These are phyloP conservation scores for Thelaira solivaga DNA, from an alignment of 2,888 invertebrate species.

Conservation along the genomic window DNA sequence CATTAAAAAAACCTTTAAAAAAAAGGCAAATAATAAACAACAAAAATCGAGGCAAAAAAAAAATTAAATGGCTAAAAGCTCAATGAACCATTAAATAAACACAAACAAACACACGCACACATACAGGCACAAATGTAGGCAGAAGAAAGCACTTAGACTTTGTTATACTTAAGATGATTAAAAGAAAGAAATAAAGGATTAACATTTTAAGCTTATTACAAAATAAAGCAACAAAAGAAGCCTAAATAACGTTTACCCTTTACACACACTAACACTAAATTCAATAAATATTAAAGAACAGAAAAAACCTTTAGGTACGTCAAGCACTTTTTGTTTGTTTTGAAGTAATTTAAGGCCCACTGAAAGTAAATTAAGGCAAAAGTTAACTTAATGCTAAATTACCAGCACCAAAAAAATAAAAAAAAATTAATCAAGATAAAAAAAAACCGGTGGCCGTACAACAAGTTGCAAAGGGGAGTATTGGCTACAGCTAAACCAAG, in stretches of 20 bases:
- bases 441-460: neutral
- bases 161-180: conserved; percentile 33
- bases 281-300: too few relatives aligned
- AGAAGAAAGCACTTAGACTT: neutral
- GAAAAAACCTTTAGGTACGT: too few relatives aligned
- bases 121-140: too few relatives aligned
- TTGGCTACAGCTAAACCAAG: neutral
- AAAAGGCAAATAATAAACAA: neutral
- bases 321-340: neutral
- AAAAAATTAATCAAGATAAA: conserved; percentile 24
- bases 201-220: conserved; percentile 24
- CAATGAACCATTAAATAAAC: conserved; percentile 14
- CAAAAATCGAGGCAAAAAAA: neutral
- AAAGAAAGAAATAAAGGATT: conserved; percentile 40
- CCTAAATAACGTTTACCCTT: neutral
- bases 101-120: too few relatives aligned
- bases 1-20: neutral
- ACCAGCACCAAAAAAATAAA: neutral
- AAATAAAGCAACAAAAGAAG: neutral
- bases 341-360: conserved; percentile 42
- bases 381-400: conserved; percentile 46
- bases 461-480: neutral
- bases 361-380: conserved; percentile 53
- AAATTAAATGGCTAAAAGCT: neutral
- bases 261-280: neutral